Percentiles rank a stretch among this genome's conserved stretches.
Evolutionary conservation across 1,140 invertebrate species (phyloP).

Genomic region (Bicyclus anynana): DNA sequence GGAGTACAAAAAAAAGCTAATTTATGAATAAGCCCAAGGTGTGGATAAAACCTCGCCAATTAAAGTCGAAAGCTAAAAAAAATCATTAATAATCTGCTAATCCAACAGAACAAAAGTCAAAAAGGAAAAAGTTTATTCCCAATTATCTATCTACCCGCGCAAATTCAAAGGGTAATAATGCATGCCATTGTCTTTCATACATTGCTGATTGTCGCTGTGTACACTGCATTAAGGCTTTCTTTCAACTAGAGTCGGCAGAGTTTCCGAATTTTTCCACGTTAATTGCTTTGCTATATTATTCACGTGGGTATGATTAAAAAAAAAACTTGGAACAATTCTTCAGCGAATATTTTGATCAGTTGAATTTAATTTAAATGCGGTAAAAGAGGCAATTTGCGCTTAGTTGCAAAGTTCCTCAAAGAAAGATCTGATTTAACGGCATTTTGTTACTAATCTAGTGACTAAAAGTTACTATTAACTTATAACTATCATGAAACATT

Average conservation of each 20-base stretch:
- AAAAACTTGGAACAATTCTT: not conserved
- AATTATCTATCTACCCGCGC: slow-evolving; percentile 63
- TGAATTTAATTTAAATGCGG: too few species aligned
- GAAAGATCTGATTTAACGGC: too few species aligned
- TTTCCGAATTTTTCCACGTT: not conserved
- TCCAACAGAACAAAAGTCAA: slow-evolving; percentile 10
- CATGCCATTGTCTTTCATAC: slow-evolving; percentile 58
- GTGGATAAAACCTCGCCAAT: not conserved
- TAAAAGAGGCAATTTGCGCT: too few species aligned
- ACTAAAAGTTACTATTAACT: too few species aligned
- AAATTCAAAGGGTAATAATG: slow-evolving; percentile 47
- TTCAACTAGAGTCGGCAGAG: not conserved
- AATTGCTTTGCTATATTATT: not conserved
- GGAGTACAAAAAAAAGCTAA: too few species aligned
- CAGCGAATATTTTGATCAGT: not conserved
- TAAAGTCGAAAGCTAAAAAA: slow-evolving; percentile 1
- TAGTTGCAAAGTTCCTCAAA: too few species aligned
- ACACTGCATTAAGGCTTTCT: slow-evolving; percentile 24
- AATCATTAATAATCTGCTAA: slow-evolving; percentile 17
- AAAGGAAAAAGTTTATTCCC: slow-evolving; percentile 46
- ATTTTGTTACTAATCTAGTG: too few species aligned
- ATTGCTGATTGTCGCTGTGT: slow-evolving; percentile 20
- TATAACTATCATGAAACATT: too few species aligned
- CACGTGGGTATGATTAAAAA: not conserved
- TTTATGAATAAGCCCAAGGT: not conserved